phyloP scores from a whole-genome alignment of 2,113 vertebrate genomes.

The Pterocles burchelli region DNA sequence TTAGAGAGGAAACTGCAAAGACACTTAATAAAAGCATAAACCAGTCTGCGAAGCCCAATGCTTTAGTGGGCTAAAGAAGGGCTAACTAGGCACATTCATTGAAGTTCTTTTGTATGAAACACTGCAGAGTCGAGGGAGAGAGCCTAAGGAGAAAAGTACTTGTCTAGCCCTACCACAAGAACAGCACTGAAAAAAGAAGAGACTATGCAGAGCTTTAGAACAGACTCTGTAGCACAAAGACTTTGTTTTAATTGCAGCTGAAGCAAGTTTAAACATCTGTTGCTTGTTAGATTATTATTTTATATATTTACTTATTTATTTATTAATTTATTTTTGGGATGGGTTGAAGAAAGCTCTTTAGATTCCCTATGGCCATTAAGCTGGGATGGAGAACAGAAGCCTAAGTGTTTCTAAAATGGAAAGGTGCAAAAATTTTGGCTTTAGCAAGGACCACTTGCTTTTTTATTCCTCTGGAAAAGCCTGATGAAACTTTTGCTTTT shows the following conservation, averaged over 20 bases:
- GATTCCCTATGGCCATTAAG: slow-evolving; percentile 3
- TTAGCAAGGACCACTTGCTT: not conserved
- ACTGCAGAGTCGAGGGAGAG: not conserved
- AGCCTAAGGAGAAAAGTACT: slow-evolving; percentile 3
- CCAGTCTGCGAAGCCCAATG: not conserved
- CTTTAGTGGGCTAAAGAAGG: not conserved
- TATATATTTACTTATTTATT: slow-evolving; percentile 32
- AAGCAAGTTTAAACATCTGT: slow-evolving; percentile 55
- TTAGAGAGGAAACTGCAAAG: not conserved
- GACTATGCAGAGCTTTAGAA: not conserved
- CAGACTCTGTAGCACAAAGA: slow-evolving; percentile 1
- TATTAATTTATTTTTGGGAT: slow-evolving; percentile 21
- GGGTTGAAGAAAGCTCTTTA: slow-evolving; percentile 2
- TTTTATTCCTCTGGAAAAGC: not conserved
- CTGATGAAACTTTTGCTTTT: not conserved
- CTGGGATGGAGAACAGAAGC: slow-evolving; percentile 17
- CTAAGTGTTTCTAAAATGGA: not conserved
- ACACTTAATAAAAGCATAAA: not conserved
- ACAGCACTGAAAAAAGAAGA: not conserved
- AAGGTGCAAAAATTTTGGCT: not conserved
- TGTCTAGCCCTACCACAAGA: not conserved
- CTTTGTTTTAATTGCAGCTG: slow-evolving; percentile 26
- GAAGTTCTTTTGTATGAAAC: not conserved
- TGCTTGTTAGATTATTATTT: slow-evolving; percentile 40
- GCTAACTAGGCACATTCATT: not conserved